Evolutionary conservation across 2,888 invertebrate genomes (phyloP).

Genomic region (Drosophila recens): DNA sequence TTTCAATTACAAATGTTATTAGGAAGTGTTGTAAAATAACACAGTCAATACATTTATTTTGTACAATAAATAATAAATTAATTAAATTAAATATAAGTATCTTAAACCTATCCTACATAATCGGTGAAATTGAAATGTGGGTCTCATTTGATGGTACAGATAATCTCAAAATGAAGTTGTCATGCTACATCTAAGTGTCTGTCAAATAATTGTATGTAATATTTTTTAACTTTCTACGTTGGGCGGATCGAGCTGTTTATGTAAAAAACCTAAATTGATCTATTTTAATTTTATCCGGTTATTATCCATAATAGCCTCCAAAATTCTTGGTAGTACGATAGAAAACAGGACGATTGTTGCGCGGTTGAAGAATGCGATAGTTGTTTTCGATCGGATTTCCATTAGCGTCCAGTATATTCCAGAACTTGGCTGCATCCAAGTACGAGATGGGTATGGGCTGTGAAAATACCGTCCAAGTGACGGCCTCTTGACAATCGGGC

Average conservation of each 20-base stretch:
- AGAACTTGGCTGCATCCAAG: slow-evolving; percentile 62
- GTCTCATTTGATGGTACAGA: not conserved
- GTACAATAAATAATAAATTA: not conserved
- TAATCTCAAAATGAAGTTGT: not conserved
- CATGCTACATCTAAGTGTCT: not conserved
- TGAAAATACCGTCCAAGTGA: slow-evolving; percentile 89
- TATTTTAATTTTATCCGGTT: not conserved
- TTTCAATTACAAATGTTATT: not conserved
- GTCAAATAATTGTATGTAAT: not conserved
- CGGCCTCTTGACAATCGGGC: slow-evolving; percentile 89
- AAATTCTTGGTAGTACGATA: slow-evolving; percentile 40
- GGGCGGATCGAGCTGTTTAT: not conserved
- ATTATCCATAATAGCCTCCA: slow-evolving; percentile 9
- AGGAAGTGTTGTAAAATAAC: not conserved
- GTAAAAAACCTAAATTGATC: not conserved
- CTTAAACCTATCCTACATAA: not conserved
- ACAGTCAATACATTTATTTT: not conserved
- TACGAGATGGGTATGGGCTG: slow-evolving; percentile 86
- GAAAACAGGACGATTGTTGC: slow-evolving; percentile 52
- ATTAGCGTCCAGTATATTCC: slow-evolving; percentile 61
- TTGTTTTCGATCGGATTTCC: slow-evolving; percentile 64
- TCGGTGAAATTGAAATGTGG: not conserved
- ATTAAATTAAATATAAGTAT: not conserved
- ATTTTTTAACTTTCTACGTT: not conserved
- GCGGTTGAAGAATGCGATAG: slow-evolving; percentile 63